These are phyloP conservation scores for Melangyna quadrimaculata DNA, from an alignment of 2,888 invertebrate genomes.

Conservation along the genomic window DNA sequence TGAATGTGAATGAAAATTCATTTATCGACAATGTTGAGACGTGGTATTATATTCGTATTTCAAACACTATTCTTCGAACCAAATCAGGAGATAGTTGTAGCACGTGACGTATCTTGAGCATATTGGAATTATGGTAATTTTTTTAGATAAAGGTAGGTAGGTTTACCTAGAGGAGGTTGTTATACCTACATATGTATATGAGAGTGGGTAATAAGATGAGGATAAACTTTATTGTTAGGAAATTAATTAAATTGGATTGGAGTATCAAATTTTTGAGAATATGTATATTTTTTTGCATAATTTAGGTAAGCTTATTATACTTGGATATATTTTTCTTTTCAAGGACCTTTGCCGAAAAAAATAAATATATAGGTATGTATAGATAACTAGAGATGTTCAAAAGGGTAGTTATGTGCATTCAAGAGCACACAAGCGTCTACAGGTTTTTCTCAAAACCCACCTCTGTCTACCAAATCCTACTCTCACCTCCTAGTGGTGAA, in stretches of 20 bases:
- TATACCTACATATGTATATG: neutral
- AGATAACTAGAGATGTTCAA: no score
- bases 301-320: neutral
- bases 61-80: constrained; percentile 55
- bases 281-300: neutral
- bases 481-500: no score
- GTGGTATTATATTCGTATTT: constrained; percentile 2
- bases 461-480: no score
- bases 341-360: neutral
- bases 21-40: constrained; percentile 47
- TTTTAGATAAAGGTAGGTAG: neutral
- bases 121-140: constrained; percentile 57
- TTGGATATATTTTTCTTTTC: no score
- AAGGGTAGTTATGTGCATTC: no score
- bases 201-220: neutral
- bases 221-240: constrained; percentile 27
- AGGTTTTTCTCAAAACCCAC: no score
- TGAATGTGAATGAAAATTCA: constrained; percentile 45
- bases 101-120: constrained; percentile 61
- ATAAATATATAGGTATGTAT: neutral
- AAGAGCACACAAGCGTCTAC: no score
- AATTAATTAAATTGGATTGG: constrained; percentile 28
- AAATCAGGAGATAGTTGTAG: constrained; percentile 66
- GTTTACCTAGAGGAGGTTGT: no score
- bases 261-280: neutral